Conservation (phyloP, 1,140 invertebrate species). For the Nylanderia fulva region DNA sequence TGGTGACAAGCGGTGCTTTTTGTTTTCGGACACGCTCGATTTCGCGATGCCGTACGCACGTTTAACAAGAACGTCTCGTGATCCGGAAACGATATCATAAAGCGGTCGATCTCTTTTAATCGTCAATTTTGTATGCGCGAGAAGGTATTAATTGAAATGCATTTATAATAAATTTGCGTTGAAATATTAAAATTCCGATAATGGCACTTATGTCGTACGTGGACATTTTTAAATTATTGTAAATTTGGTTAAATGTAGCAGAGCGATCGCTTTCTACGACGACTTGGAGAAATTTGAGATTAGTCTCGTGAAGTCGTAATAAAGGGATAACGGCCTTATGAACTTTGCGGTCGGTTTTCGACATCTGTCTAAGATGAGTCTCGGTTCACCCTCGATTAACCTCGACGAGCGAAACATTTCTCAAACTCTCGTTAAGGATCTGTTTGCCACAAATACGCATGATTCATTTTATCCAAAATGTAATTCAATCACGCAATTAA, state of each 20-base stretch:
- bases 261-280: background rate
- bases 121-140: background rate
- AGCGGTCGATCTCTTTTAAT: constrained; percentile 38
- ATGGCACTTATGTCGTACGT: background rate
- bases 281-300: constrained; percentile 40
- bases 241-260: background rate
- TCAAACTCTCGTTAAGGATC: constrained; percentile 74
- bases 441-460: constrained; percentile 12
- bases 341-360: constrained; percentile 65
- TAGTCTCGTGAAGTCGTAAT: constrained; percentile 54
- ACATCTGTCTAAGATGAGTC: constrained; percentile 77
- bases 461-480: constrained; percentile 8
- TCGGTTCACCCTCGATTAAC: constrained; percentile 68
- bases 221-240: background rate
- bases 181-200: background rate
- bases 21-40: constrained; percentile 33
- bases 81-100: background rate
- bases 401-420: constrained; percentile 63
- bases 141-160: background rate
- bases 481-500: constrained; percentile 18
- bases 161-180: too few relatives aligned
- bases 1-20: constrained; percentile 24
- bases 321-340: constrained; percentile 57
- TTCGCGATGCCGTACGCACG: constrained; percentile 28
- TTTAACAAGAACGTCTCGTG: background rate